Conservation (phyloP, 2,797 vertebrate species). For the Sebastes umbrosus region DNA sequence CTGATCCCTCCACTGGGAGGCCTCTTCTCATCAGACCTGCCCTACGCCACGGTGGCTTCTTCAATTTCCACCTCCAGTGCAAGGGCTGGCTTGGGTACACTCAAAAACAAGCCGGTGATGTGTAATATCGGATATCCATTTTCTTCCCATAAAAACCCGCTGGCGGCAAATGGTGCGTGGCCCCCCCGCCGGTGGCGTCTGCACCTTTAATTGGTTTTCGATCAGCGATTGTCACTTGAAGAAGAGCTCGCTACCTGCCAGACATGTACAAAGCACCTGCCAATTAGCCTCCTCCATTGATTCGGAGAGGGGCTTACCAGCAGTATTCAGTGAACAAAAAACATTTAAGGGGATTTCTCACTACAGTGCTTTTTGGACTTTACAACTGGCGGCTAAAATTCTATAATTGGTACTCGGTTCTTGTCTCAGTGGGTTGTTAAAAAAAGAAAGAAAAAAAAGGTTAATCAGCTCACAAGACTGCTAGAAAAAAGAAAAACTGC, state of each 20-base stretch:
- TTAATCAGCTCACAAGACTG: constrained; percentile 39
- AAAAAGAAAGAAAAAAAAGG: constrained; percentile 20
- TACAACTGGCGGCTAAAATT: constrained; percentile 20
- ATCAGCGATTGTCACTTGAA: constrained; percentile 65
- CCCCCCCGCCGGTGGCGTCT: constrained; percentile 13
- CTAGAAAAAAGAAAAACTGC: background rate
- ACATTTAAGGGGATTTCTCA: constrained; percentile 44
- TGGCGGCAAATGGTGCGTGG: constrained; percentile 21
- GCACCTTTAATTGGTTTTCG: constrained; percentile 71
- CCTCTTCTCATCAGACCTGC: constrained; percentile 19
- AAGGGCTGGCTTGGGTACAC: background rate
- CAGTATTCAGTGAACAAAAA: constrained; percentile 30
- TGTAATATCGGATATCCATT: constrained; percentile 40
- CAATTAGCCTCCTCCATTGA: constrained; percentile 71
- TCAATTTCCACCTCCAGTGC: background rate
- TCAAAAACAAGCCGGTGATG: constrained; percentile 25
- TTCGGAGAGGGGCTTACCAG: constrained; percentile 51
- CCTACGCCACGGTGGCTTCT: background rate
- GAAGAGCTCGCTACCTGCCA: constrained; percentile 52
- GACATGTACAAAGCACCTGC: constrained; percentile 57
- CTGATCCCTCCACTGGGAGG: constrained; percentile 17
- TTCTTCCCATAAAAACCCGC: constrained; percentile 42
- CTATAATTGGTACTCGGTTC: constrained; percentile 38
- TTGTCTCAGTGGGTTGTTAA: constrained; percentile 26
- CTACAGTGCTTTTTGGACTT: constrained; percentile 40